These are phyloP conservation scores for Choloepus didactylus DNA, from an alignment of 2,797 vertebrate genomes.

Conservation along the genomic window DNA sequence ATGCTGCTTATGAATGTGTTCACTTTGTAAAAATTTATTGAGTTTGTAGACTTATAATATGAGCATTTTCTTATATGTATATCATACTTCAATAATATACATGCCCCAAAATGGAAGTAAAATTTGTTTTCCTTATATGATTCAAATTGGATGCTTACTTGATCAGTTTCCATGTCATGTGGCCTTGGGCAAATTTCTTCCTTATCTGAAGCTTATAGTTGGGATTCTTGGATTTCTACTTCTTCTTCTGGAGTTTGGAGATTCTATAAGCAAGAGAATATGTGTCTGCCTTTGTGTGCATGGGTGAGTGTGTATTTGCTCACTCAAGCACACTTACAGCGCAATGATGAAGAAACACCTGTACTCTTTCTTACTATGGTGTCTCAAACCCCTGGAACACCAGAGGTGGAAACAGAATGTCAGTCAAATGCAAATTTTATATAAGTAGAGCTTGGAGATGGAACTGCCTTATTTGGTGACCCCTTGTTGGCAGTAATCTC, in stretches of 20 bases:
- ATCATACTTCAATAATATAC: neutral
- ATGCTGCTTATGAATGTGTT: neutral
- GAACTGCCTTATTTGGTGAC: neutral
- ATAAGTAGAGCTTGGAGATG: neutral
- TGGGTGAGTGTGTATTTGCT: neutral
- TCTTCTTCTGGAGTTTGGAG: neutral
- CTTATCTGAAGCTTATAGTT: neutral
- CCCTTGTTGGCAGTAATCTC: neutral
- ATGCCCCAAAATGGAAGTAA: neutral
- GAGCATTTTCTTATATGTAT: neutral
- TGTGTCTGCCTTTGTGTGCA: neutral
- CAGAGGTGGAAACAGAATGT: neutral
- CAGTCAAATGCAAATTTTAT: neutral
- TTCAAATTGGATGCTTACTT: neutral
- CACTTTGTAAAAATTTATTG: neutral
- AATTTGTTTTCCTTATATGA: neutral
- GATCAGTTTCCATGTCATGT: conserved; percentile 19
- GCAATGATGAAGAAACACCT: neutral
- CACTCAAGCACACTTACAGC: neutral
- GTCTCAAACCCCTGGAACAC: neutral
- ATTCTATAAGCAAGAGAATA: neutral
- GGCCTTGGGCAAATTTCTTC: neutral
- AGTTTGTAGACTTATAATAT: conserved; percentile 9
- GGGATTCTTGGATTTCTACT: neutral
- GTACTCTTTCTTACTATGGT: neutral